Evolutionary conservation across 1,140 invertebrate genomes (phyloP), one percentile per base, ranked within the genome.

Genomic region (Aphidius gifuensis): DNA sequence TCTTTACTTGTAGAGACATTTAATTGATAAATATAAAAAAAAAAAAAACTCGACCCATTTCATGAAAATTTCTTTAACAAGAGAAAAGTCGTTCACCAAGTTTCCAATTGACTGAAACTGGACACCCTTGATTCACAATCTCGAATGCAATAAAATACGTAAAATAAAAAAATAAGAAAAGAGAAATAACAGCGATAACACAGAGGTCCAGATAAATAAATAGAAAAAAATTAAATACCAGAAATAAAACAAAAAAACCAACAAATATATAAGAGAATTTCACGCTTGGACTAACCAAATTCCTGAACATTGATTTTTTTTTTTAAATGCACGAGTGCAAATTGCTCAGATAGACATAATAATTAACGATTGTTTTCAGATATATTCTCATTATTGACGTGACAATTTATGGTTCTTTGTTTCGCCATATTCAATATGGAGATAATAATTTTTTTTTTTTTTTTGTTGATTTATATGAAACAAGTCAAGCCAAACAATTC

Each of bases 11-110:
- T 23, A 23, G 1, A 23, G 23, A 23, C 23, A 23, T 23, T 23
- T 23, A 23, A 23, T 23, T 23, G 23, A 23, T 23, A 3, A 23
- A 2, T 2, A 23, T 2, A 23, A 23, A 23, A 23, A 23, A 23
- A 23, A 23, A 23, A 23, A 23, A 23, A 23, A 23, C 1, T 23
- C 23, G 23, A 23, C 23, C 23, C 3, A 23, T 23, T 23, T 23
- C 3, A 23, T 23, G 23, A 23, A 23, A 23, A 23, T 23, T 23
- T 23, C 23, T 42, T 53, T 23, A 7, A 43, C 49, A 50, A 60
- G 58, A 60, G 58, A 60, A 60, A 60, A 60, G 58, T 60, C 58
- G 58, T 60, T 50, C 51, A 53, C 58, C 58, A 48, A 50, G 58
- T 60, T 60, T 60, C 49, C 54, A 48, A 60, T 53, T 60, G 49